These are phyloP conservation scores for Paratrypauchen microcephalus DNA, from an alignment of 2,797 vertebrate genomes.

Conservation along the genomic window DNA sequence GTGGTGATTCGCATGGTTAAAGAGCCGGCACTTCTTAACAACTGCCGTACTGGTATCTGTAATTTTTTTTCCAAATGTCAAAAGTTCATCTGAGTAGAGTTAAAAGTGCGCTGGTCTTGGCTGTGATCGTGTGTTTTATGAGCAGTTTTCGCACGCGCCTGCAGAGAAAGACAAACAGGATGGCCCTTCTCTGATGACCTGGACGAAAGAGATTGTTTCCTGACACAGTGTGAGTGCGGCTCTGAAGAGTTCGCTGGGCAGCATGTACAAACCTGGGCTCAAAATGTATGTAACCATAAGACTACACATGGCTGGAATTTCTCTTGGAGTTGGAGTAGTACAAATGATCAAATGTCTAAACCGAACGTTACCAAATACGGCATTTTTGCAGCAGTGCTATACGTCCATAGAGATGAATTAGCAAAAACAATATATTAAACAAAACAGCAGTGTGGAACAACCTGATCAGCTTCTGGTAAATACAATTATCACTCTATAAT, in stretches of 20 bases:
- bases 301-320: not conserved
- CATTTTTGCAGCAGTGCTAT: not conserved
- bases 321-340: not conserved
- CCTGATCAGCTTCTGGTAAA: no score
- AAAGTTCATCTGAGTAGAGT: conserved; percentile 68
- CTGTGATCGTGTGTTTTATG: conserved; percentile 33
- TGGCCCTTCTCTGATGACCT: conserved; percentile 58
- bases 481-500: no score
- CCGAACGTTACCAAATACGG: no score
- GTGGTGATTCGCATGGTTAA: conserved; percentile 43
- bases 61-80: conserved; percentile 40
- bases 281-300: not conserved
- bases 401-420: not conserved
- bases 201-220: conserved; percentile 59
- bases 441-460: no score
- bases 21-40: conserved; percentile 47
- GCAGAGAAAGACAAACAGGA: conserved; percentile 72
- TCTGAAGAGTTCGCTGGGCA: conserved; percentile 19
- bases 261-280: conserved; percentile 20
- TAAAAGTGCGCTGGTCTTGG: conserved; percentile 55
- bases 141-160: conserved; percentile 42
- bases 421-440: not conserved
- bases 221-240: conserved; percentile 54
- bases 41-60: conserved; percentile 46
- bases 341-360: not conserved